Conservation (phyloP, 2,888 invertebrate genomes). For the Xylota segnis region DNA sequence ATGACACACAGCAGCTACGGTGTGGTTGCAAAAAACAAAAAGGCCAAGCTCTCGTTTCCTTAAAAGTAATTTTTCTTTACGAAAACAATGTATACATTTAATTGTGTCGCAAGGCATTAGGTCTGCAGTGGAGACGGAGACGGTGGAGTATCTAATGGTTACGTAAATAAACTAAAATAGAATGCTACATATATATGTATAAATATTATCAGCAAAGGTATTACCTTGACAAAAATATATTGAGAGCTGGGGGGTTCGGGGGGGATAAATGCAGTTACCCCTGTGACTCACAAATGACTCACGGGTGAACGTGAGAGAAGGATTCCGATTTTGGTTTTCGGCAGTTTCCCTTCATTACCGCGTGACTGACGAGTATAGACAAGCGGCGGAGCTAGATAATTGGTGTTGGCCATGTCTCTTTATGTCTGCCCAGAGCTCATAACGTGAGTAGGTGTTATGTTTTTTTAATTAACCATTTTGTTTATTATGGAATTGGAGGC, state of each 20-base stretch:
- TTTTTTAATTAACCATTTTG: slow-evolving; percentile 9
- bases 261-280: neutral
- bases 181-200: neutral
- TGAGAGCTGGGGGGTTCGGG: neutral
- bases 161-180: slow-evolving; percentile 15
- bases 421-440: neutral
- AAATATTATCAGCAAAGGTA: slow-evolving; percentile 1
- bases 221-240: slow-evolving; percentile 20
- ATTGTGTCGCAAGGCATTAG: slow-evolving; percentile 25
- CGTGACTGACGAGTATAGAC: too few relatives aligned
- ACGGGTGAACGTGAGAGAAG: neutral
- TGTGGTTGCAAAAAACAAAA: slow-evolving; percentile 7
- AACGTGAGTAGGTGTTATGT: slow-evolving; percentile 13
- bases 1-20: slow-evolving; percentile 21
- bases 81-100: slow-evolving; percentile 41
- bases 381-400: neutral
- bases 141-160: slow-evolving; percentile 25
- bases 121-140: neutral
- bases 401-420: neutral
- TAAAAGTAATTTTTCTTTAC: slow-evolving; percentile 19
- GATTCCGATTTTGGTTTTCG: neutral
- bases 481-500: slow-evolving; percentile 1
- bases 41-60: slow-evolving; percentile 11
- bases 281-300: slow-evolving; percentile 19
- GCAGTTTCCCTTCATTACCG: neutral